Conservation (phyloP, 2,113 vertebrate genomes). For the Gobio gobio region DNA sequence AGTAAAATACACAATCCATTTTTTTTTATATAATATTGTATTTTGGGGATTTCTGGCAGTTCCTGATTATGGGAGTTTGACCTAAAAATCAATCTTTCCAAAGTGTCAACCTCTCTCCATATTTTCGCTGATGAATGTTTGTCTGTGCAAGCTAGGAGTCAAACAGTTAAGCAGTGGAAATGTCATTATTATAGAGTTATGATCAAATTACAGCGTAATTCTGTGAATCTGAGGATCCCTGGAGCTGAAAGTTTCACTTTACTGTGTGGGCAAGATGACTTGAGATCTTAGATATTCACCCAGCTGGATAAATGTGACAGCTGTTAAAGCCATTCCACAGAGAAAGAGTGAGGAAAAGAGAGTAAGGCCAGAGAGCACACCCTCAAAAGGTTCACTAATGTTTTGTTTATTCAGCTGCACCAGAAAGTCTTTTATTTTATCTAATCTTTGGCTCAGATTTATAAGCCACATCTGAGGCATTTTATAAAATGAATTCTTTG, state of each 20-base stretch:
- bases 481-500: background rate
- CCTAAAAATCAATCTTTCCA: background rate
- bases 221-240: slow-evolving; percentile 2
- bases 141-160: background rate
- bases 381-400: slow-evolving; percentile 25
- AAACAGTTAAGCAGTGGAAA: slow-evolving; percentile 37
- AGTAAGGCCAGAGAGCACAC: slow-evolving; percentile 1
- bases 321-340: slow-evolving; percentile 56
- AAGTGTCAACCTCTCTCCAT: background rate
- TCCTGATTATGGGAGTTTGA: background rate
- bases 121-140: background rate
- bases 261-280: slow-evolving; percentile 42
- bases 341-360: slow-evolving; percentile 9
- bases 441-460: slow-evolving; percentile 28
- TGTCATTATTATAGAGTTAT: slow-evolving; percentile 10
- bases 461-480: slow-evolving; percentile 7
- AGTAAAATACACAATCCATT: background rate
- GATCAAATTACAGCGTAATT: slow-evolving; percentile 41
- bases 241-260: slow-evolving; percentile 41
- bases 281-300: slow-evolving; percentile 55
- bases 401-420: slow-evolving; percentile 41
- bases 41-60: background rate
- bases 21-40: background rate
- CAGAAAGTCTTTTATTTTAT: slow-evolving; percentile 30
- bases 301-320: slow-evolving; percentile 52